Evolutionary conservation across 2,113 vertebrate genomes (phyloP), one percentile per base, ranked within the genome.

Genomic region (Chaetodon trifascialis): DNA sequence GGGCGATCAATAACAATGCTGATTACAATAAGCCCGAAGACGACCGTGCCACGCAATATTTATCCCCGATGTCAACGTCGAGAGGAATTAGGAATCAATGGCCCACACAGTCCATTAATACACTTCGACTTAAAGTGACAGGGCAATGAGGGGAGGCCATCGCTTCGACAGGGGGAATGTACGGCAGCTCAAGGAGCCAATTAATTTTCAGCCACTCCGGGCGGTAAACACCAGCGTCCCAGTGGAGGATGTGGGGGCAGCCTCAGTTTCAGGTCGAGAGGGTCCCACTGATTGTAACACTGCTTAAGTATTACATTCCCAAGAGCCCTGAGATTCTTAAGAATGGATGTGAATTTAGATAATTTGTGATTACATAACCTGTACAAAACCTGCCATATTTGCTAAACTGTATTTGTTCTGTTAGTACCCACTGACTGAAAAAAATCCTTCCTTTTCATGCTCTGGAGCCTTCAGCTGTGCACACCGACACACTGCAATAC

Each of bases 71-170:
- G 95, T 95, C 94, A 95, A 93, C 95, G 78, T 96, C 89, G 93
- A 92, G 96, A 97, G 96, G 96, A 98, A 98, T 97, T 97, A 96
- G 96, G 96, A 97, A 97, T 97, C 97, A 96, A 98, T 97, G 96
- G 95, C 93, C 95, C 96, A 94, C 96, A 94, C 90, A 96, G 94
- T 92, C 95, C 91, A 92, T 93, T 93, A 94, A 94, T 94, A 94
- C 91, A 89, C 91, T 92, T 91, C 76, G 90, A 92, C 89, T 92
- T 89, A 88, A 89, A 90, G 90, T 88, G 92, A 94, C 82, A 82
- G 92, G 82, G 85, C 89, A 87, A 91, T 85, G 90, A 92, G 85
- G 84, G 84, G 79, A 84, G 84, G 85, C 88, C 83, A 78, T 59
- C 52, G 71, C 80, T 62, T 59, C 77, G 91, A 84, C 80, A 69